A percentile compares a stretch with the other conserved stretches of the same genome.
Evolutionary conservation across 2,113 vertebrate species (phyloP).

Genomic region (Nesoenas mayeri): DNA sequence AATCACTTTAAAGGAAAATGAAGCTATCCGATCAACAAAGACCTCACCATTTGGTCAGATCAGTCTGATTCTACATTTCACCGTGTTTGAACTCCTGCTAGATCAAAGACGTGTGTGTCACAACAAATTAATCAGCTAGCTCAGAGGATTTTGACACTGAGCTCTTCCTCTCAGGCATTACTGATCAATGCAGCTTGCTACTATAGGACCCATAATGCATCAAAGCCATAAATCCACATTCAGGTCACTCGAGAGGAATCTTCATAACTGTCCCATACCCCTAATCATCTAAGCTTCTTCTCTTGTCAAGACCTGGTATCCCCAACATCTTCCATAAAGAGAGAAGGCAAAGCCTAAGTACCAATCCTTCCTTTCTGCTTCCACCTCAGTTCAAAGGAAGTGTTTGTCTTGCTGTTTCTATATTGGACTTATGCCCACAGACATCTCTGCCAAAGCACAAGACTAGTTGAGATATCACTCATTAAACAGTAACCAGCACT

Average conservation of each 20-base stretch:
- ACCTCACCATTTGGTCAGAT: neutral
- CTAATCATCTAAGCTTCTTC: neutral
- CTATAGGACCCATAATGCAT: neutral
- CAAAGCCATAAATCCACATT: neutral
- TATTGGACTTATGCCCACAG: neutral
- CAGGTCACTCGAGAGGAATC: neutral
- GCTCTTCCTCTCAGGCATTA: neutral
- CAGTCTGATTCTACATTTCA: neutral
- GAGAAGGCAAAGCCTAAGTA: neutral
- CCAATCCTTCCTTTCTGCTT: neutral
- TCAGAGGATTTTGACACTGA: neutral
- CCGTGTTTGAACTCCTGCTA: neutral
- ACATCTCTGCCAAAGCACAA: neutral
- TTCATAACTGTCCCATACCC: neutral
- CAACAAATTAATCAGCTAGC: neutral
- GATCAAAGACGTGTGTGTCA: neutral
- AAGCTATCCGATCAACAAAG: neutral
- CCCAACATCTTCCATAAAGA: neutral
- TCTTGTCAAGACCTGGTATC: neutral
- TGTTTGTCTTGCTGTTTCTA: neutral
- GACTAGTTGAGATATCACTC: neutral
- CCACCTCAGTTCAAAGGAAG: neutral
- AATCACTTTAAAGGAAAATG: neutral
- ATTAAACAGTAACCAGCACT: neutral
- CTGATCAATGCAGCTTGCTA: neutral